A percentile compares a stretch with the other conserved stretches of the same genome.
Conservation (phyloP, 2,797 vertebrate genomes). For the Phrynocephalus forsythii region DNA sequence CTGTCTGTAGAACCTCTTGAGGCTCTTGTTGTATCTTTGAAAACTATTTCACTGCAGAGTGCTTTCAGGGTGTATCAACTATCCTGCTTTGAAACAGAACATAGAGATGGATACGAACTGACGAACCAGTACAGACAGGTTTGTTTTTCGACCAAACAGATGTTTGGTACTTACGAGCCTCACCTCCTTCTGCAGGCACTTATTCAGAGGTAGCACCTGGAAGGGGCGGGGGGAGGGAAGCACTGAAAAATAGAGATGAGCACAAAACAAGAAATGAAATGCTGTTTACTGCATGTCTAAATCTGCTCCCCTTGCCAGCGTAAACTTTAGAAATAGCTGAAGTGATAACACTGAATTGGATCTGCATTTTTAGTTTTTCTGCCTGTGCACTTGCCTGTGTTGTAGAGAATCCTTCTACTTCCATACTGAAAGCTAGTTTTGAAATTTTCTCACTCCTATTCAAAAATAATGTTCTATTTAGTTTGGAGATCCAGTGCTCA, state of each 20-base stretch:
- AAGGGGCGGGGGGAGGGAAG: too few species aligned
- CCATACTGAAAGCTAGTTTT: not conserved
- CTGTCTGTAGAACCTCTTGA: not conserved
- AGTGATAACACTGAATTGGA: not conserved
- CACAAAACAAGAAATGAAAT: too few species aligned
- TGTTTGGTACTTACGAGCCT: too few species aligned
- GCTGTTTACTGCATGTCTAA: not conserved
- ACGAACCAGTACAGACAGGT: too few species aligned
- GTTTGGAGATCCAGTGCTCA: too few species aligned
- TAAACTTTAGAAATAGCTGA: not conserved
- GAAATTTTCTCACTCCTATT: not conserved
- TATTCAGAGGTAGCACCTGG: too few species aligned
- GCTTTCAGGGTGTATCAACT: not conserved
- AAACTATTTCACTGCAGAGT: not conserved
- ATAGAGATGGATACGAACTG: too few species aligned
- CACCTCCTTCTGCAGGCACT: too few species aligned
- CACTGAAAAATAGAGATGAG: too few species aligned
- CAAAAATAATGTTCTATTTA: not conserved
- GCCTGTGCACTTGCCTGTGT: not conserved
- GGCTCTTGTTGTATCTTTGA: not conserved
- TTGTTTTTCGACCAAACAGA: too few species aligned
- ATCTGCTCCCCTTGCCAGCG: not conserved
- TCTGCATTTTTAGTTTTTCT: not conserved
- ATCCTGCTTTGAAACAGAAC: not conserved
- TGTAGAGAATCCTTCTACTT: not conserved